phyloP scores from a whole-genome alignment of 53 echinoderm and acorn worm species.

The Antedon mediterranea region DNA sequence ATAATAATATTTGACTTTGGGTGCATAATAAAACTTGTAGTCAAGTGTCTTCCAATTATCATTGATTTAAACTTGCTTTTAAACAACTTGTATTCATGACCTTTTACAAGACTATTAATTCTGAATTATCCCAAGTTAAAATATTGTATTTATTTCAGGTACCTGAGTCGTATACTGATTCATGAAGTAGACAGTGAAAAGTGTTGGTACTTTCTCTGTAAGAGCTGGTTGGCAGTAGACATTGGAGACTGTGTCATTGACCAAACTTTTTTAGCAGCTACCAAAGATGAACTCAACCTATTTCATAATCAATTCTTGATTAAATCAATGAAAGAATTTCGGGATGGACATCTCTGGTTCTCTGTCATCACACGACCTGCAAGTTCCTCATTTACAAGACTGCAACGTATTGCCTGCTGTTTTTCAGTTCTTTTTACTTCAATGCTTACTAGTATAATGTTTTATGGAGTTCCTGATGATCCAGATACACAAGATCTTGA shows the following conservation, averaged over 20 bases:
- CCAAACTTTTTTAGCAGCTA: constrained; percentile 49
- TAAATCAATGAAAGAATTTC: constrained; percentile 46
- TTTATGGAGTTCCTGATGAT: constrained; percentile 51
- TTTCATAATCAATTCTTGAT: constrained; percentile 71
- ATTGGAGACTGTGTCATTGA: constrained; percentile 42
- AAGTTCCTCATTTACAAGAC: constrained; percentile 66
- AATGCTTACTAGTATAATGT: constrained; percentile 80
- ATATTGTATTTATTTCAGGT: constrained; percentile 40
- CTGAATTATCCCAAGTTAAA: no score
- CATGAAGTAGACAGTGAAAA: constrained; percentile 64
- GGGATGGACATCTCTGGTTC: constrained; percentile 82
- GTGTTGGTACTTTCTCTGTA: constrained; percentile 89
- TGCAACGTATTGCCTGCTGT: constrained; percentile 82
- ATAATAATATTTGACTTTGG: no score
- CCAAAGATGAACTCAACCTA: constrained; percentile 42
- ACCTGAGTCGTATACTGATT: constrained; percentile 73
- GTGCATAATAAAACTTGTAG: no score
- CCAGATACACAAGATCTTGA: constrained; percentile 12
- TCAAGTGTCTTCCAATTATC: no score
- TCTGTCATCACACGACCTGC: constrained; percentile 60
- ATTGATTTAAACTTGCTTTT: no score
- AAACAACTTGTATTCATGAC: no score
- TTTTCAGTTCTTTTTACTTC: constrained; percentile 51
- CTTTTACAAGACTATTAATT: no score
- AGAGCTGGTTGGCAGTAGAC: constrained; percentile 74